Percentiles rank a stretch among this genome's conserved stretches.
These are phyloP conservation scores for Sweltsa coloradensis DNA, from an alignment of 1,140 invertebrate species.

Conservation along the genomic window DNA sequence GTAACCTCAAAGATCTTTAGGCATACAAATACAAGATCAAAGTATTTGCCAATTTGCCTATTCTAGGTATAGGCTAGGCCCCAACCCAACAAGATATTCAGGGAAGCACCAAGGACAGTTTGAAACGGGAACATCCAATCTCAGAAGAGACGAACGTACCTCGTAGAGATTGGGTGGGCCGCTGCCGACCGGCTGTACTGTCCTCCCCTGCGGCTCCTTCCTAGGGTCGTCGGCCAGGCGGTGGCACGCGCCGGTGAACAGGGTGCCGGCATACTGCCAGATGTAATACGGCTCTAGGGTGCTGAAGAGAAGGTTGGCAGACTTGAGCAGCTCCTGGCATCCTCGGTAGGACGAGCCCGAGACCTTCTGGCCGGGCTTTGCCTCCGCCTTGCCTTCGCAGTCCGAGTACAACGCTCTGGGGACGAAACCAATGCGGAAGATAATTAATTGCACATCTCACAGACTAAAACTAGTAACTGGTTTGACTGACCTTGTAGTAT, in stretches of 20 bases:
- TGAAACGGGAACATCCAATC: no score
- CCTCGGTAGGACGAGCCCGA: slow-evolving; percentile 24
- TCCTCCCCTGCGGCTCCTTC: no score
- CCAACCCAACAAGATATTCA: no score
- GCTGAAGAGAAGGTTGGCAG: slow-evolving; percentile 74
- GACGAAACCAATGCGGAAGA: not conserved
- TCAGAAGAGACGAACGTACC: slow-evolving; percentile 27
- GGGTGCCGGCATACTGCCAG: slow-evolving; percentile 67
- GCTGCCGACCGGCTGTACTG: slow-evolving; percentile 39
- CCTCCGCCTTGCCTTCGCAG: slow-evolving; percentile 5
- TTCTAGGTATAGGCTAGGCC: no score
- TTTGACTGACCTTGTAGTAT: no score
- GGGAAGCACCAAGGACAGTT: no score
- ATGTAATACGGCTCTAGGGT: slow-evolving; percentile 76
- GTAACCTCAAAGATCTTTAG: no score
- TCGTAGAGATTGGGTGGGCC: slow-evolving; percentile 47
- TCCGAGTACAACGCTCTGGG: slow-evolving; percentile 8
- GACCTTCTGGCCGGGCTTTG: slow-evolving; percentile 9
- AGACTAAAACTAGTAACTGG: no score
- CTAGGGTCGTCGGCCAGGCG: no score
- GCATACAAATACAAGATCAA: no score
- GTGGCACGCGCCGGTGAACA: slow-evolving; percentile 52
- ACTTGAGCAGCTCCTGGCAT: slow-evolving; percentile 55
- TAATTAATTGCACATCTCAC: no score
- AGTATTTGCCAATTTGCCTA: no score